Evolutionary conservation across 2,888 invertebrate genomes (phyloP).

Genomic region (Drosophila limbata): DNA sequence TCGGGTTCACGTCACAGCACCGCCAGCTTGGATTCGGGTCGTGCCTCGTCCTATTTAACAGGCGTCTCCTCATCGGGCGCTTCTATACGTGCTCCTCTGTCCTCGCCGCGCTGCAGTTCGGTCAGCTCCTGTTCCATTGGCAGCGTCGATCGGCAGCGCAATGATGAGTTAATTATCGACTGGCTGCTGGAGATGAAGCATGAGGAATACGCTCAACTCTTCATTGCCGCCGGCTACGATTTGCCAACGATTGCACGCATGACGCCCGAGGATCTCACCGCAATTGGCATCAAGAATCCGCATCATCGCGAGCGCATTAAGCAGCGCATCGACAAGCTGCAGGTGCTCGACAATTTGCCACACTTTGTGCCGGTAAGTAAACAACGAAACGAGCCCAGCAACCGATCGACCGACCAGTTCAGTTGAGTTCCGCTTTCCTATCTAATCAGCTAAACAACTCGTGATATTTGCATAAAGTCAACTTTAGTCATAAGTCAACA

Average conservation of each 20-base stretch:
- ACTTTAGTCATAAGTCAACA: conserved; percentile 46
- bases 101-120: conserved; percentile 89
- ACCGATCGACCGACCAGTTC: conserved; percentile 14
- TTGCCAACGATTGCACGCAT: conserved; percentile 98
- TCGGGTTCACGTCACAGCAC: conserved; percentile 96
- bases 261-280: conserved; percentile 98
- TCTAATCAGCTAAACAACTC: conserved; percentile 61
- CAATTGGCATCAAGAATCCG: conserved; percentile 97
- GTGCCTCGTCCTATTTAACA: conserved; percentile 92
- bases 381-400: conserved; percentile 20
- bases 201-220: conserved; percentile 97
- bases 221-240: conserved; percentile 98
- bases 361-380: conserved; percentile 94
- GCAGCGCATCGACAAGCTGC: conserved; percentile 97
- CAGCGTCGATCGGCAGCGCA: conserved; percentile 91
- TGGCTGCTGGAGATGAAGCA: conserved; percentile 97
- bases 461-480: conserved; percentile 59
- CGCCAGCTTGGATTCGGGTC: conserved; percentile 94
- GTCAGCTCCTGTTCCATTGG: conserved; percentile 92
- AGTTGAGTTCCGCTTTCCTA: conserved; percentile 29
- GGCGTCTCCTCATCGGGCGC: conserved; percentile 82
- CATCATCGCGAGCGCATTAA: conserved; percentile 98
- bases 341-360: conserved; percentile 97
- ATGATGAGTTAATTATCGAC: conserved; percentile 96
- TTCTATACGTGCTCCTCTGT: conserved; percentile 85